These are phyloP conservation scores for Rhea americana DNA, from an alignment of 2,113 vertebrate genomes.

Conservation along the genomic window DNA sequence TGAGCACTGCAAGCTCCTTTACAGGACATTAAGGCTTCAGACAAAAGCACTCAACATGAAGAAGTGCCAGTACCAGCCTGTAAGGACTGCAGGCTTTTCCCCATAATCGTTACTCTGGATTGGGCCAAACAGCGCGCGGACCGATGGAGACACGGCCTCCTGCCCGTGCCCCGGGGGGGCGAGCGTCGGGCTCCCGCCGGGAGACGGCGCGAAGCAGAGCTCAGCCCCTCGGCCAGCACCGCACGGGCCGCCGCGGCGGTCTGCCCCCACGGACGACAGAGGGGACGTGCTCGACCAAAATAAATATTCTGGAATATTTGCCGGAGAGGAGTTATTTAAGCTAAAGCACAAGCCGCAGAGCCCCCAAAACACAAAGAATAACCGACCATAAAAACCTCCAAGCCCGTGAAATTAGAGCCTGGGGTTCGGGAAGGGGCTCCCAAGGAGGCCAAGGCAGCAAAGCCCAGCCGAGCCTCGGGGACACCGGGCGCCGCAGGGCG, in stretches of 20 bases:
- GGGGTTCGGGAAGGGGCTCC: accelerated
- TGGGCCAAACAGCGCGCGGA: neutral
- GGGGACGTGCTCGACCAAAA: too few relatives aligned
- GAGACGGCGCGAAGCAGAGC: too few relatives aligned
- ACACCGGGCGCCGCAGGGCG: too few relatives aligned
- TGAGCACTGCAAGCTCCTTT: neutral
- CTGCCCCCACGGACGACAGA: too few relatives aligned
- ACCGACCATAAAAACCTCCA: too few relatives aligned
- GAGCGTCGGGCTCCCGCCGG: accelerated
- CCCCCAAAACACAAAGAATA: neutral
- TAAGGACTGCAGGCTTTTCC: accelerated
- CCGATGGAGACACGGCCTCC: neutral
- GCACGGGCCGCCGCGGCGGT: too few relatives aligned
- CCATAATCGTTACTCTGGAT: accelerated
- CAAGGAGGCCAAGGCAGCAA: neutral
- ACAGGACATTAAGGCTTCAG: accelerated
- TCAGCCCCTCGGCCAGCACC: too few relatives aligned
- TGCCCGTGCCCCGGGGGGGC: accelerated
- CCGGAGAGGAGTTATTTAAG: too few relatives aligned
- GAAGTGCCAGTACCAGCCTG: accelerated
- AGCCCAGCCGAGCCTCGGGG: too few relatives aligned
- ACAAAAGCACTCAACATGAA: neutral
- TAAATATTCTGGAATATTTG: too few relatives aligned
- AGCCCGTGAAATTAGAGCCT: accelerated
- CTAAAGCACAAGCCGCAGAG: neutral